A percentile compares a stretch with the other conserved stretches of the same genome.
These are phyloP conservation scores for Phoeniculus purpureus DNA, from an alignment of 2,797 vertebrate species.

Conservation along the genomic window DNA sequence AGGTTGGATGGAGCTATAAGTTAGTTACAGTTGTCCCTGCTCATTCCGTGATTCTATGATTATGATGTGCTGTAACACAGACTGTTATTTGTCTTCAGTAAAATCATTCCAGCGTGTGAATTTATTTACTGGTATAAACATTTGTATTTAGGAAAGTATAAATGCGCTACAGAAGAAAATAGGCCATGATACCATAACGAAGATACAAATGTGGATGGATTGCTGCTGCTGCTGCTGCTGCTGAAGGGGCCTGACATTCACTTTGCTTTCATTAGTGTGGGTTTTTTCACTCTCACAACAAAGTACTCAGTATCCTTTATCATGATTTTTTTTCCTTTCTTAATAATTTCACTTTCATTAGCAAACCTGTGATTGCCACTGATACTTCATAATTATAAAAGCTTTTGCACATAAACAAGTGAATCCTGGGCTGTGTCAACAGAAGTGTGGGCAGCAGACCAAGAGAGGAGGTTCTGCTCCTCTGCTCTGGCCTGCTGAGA, in stretches of 20 bases:
- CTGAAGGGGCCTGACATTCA: neutral
- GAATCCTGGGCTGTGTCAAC: too few species aligned
- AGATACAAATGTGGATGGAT: neutral
- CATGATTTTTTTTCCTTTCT: neutral
- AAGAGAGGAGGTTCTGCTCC: too few species aligned
- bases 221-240: neutral
- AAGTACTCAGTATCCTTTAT: neutral
- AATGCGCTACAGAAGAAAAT: neutral
- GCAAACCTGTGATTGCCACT: neutral
- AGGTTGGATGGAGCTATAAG: too few species aligned
- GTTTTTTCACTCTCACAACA: neutral
- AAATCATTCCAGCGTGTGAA: neutral
- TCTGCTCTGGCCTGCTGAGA: too few species aligned
- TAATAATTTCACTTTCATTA: neutral
- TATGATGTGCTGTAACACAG: neutral
- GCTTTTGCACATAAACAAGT: too few species aligned
- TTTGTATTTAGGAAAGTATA: neutral
- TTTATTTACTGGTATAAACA: neutral
- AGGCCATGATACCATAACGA: neutral
- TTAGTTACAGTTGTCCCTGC: too few species aligned
- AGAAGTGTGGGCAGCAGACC: too few species aligned
- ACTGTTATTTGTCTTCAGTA: neutral
- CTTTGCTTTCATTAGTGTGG: neutral
- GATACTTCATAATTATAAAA: neutral
- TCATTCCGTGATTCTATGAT: too few species aligned